phyloP scores from a whole-genome alignment of 2,113 vertebrate species.

The Labeo catla region DNA sequence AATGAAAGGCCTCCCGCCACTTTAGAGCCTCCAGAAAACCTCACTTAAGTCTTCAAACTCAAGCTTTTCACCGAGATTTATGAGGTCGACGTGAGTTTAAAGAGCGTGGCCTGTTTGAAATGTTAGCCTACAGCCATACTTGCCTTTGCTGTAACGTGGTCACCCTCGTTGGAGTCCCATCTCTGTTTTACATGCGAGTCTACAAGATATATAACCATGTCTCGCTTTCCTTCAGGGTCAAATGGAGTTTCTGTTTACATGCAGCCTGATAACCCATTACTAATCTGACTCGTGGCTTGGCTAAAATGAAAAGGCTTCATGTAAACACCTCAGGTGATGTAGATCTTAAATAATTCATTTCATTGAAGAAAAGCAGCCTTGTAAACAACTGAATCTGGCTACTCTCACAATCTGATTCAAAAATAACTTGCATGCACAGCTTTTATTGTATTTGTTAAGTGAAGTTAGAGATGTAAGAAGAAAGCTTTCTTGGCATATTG shows the following conservation, averaged over 20 bases:
- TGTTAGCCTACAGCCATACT: constrained; percentile 44
- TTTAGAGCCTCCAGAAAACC: constrained; percentile 37
- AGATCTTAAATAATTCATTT: not conserved
- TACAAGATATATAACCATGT: not conserved
- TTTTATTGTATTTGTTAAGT: constrained; percentile 13
- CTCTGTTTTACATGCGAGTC: constrained; percentile 12
- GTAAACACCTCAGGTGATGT: not conserved
- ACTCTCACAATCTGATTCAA: not conserved
- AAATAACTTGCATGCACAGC: not conserved
- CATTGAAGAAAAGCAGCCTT: not conserved
- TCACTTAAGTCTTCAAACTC: constrained; percentile 46
- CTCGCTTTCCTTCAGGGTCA: constrained; percentile 1
- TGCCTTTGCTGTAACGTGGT: constrained; percentile 16
- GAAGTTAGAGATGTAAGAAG: constrained; percentile 1
- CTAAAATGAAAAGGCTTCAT: not conserved
- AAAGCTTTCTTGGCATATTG: constrained; percentile 14
- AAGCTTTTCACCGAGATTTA: constrained; percentile 61
- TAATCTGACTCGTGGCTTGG: not conserved
- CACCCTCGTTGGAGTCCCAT: not conserved
- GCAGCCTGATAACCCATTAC: not conserved
- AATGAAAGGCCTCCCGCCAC: constrained; percentile 61
- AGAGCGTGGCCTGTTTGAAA: constrained; percentile 55
- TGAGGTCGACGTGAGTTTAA: constrained; percentile 42
- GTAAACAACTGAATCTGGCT: constrained; percentile 10
- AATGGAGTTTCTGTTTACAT: constrained; percentile 17